phyloP scores from a whole-genome alignment of 2,888 invertebrate genomes.

The Heteropelma amictum region DNA sequence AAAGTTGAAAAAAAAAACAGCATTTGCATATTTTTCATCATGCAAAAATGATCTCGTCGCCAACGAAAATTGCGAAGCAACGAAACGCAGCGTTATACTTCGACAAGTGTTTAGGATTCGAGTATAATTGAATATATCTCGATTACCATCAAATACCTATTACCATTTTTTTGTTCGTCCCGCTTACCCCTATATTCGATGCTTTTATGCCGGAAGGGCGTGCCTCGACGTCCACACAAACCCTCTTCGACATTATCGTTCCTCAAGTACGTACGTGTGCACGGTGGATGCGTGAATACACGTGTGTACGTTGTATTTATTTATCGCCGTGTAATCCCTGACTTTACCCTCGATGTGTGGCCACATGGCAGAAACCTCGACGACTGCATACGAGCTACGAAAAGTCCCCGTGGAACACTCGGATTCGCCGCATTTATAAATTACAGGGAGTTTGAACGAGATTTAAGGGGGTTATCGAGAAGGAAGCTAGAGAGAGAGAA shows the following conservation, averaged over 20 bases:
- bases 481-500: constrained; percentile 2
- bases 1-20: constrained; percentile 15
- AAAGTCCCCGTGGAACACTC: constrained; percentile 66
- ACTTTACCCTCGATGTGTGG: constrained; percentile 72
- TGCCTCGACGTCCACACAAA: constrained; percentile 36
- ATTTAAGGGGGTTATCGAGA: constrained; percentile 62
- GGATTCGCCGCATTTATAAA: constrained; percentile 74
- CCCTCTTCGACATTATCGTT: constrained; percentile 30
- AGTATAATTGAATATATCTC: constrained; percentile 30
- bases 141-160: constrained; percentile 42
- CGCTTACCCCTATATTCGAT: constrained; percentile 30
- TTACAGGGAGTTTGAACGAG: constrained; percentile 73
- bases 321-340: constrained; percentile 77
- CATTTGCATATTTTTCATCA: constrained; percentile 1
- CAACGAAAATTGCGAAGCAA: no score
- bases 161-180: not conserved
- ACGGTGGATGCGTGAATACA: no score
- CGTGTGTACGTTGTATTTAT: constrained; percentile 69
- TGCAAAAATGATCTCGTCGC: not conserved
- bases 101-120: constrained; percentile 40
- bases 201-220: constrained; percentile 39
- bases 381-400: constrained; percentile 57
- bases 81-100: no score
- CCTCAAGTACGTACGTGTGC: constrained; percentile 14
- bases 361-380: constrained; percentile 72